phyloP scores from a whole-genome alignment of 2,888 invertebrate genomes.

The Entomobrya multifasciata region DNA sequence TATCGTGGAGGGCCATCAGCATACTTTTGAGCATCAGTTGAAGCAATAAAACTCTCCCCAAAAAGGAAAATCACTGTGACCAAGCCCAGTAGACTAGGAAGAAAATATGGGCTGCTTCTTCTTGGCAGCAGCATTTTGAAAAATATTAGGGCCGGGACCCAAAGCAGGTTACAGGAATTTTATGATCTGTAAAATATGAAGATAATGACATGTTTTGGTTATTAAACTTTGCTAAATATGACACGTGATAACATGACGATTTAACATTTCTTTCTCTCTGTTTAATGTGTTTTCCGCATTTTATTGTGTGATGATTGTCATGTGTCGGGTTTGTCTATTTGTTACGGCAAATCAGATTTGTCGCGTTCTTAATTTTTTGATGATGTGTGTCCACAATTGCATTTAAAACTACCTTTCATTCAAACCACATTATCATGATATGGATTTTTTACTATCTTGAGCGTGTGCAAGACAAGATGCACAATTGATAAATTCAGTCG shows the following conservation, averaged over 20 bases:
- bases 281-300: neutral
- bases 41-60: conserved; percentile 23
- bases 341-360: neutral
- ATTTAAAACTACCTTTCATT: neutral
- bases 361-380: conserved; percentile 26
- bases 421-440: neutral
- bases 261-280: neutral
- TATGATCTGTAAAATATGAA: conserved; percentile 9
- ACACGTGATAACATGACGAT: conserved; percentile 23
- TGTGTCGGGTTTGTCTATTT: conserved; percentile 1
- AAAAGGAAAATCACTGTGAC: conserved; percentile 51
- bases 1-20: conserved; percentile 73
- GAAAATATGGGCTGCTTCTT: conserved; percentile 37
- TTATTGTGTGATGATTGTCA: neutral
- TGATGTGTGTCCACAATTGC: neutral
- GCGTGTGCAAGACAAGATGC: too few species aligned
- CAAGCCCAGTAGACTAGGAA: conserved; percentile 55
- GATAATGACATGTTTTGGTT: neutral
- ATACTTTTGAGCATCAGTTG: conserved; percentile 61
- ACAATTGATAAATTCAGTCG: neutral
- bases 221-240: neutral
- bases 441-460: too few species aligned
- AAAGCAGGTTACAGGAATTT: conserved; percentile 44
- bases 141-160: conserved; percentile 28
- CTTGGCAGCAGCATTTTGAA: conserved; percentile 55